Evolutionary conservation across 64 coral and sea anemone species (phyloP).

Genomic region (Catalaphyllia jardinei): DNA sequence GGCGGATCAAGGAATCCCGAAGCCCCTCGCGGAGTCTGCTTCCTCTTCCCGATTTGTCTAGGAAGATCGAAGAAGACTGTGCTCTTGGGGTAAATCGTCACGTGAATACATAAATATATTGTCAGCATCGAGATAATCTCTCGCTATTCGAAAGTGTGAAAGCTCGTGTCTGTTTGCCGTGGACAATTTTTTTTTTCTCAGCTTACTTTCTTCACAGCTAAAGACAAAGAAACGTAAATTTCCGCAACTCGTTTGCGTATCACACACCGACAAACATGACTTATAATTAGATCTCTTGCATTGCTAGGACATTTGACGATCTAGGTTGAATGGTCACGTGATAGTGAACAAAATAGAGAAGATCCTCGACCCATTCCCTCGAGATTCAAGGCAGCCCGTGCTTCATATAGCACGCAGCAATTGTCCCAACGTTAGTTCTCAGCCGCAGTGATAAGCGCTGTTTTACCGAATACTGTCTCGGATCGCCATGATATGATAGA

Average conservation of each 20-base stretch:
- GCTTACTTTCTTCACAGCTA: too few species aligned
- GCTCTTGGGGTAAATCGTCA: too few species aligned
- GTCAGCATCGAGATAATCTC: too few species aligned
- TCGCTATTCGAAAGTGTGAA: too few species aligned
- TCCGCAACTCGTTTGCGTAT: slow-evolving; percentile 56
- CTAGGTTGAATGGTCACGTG: slow-evolving; percentile 41
- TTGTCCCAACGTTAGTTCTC: slow-evolving; percentile 58
- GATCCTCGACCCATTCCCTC: slow-evolving; percentile 54
- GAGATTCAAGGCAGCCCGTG: slow-evolving; percentile 40
- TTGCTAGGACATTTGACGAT: slow-evolving; percentile 39
- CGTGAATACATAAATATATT: too few species aligned
- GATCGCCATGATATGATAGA: slow-evolving; percentile 64
- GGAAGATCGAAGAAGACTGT: too few species aligned
- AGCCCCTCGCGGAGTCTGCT: too few species aligned
- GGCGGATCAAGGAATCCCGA: too few species aligned
- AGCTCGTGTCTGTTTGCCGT: too few species aligned
- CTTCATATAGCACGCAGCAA: slow-evolving; percentile 53
- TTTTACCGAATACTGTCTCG: slow-evolving; percentile 89
- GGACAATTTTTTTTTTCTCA: too few species aligned
- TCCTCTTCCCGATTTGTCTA: too few species aligned
- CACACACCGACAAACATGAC: slow-evolving; percentile 67
- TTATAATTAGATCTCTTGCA: slow-evolving; percentile 63
- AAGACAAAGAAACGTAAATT: slow-evolving; percentile 49
- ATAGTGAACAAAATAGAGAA: slow-evolving; percentile 53
- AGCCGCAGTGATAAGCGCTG: slow-evolving; percentile 68